Percentiles rank a stretch among this genome's conserved stretches.
phyloP scores from a whole-genome alignment of 37 sponge, comb jelly and placozoan genomes.

The Eunapius fragilis region DNA sequence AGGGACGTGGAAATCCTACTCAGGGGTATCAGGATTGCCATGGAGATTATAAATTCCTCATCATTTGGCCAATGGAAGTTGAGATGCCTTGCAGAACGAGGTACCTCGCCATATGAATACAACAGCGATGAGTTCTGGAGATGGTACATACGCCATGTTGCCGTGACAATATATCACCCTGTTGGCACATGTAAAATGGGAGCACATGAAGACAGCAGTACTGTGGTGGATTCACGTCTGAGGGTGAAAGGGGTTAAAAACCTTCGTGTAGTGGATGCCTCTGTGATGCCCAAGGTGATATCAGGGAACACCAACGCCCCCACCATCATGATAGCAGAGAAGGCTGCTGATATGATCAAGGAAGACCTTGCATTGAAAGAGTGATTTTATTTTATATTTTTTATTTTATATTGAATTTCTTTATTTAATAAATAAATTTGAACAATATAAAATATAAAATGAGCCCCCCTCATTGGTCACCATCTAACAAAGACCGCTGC shows the following conservation, averaged over 20 bases:
- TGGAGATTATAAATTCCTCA: too few relatives aligned
- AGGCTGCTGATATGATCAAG: too few relatives aligned
- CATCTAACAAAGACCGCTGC: not conserved
- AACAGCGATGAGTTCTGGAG: slow-evolving; percentile 75
- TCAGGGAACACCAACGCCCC: slow-evolving; percentile 81
- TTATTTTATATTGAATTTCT: too few relatives aligned
- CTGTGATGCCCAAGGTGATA: slow-evolving; percentile 75
- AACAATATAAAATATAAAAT: too few relatives aligned
- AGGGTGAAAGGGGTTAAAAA: slow-evolving; percentile 69
- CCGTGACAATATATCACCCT: slow-evolving; percentile 67
- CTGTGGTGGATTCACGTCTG: slow-evolving; percentile 79
- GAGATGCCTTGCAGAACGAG: not conserved
- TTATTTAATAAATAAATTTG: too few relatives aligned
- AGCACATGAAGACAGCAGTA: slow-evolving; percentile 28
- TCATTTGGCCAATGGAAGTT: slow-evolving; percentile 26
- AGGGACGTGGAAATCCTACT: slow-evolving; percentile 64
- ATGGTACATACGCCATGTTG: slow-evolving; percentile 55
- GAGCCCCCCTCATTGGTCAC: too few relatives aligned
- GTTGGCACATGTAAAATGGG: slow-evolving; percentile 91
- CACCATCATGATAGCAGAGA: slow-evolving; percentile 84
- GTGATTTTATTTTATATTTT: too few relatives aligned
- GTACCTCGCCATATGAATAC: slow-evolving; percentile 17
- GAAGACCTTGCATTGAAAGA: too few relatives aligned
- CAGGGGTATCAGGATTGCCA: slow-evolving; percentile 51
- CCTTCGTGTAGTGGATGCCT: slow-evolving; percentile 88